Conservation (phyloP, 2,888 invertebrate genomes). For the Nemotelus pantherinus region DNA sequence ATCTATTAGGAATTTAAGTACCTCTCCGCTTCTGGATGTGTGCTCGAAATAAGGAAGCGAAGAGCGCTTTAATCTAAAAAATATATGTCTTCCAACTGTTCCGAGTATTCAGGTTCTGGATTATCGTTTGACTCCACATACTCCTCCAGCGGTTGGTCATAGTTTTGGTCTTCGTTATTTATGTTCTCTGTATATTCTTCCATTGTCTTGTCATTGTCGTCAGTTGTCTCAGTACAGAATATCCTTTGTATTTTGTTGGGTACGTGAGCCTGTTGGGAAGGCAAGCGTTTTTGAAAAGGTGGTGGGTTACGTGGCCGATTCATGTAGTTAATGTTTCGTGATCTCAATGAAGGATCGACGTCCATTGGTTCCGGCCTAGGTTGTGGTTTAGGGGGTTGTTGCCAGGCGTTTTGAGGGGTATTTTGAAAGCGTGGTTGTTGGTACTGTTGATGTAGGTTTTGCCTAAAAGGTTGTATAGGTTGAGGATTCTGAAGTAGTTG, state of each 20-base stretch:
- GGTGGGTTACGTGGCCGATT: conserved; percentile 4
- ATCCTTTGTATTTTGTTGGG: conserved; percentile 7
- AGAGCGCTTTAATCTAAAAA: conserved; percentile 31
- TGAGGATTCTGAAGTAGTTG: not conserved
- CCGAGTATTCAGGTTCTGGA: not conserved
- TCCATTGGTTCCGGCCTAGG: conserved; percentile 1
- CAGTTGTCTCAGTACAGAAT: not conserved
- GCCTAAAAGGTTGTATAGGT: not conserved
- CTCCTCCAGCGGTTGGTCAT: not conserved
- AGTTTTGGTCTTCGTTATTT: conserved; percentile 1
- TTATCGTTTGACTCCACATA: not conserved
- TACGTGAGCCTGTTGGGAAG: not conserved
- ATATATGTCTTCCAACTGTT: conserved; percentile 21
- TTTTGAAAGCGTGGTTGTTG: not conserved
- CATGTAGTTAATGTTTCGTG: not conserved
- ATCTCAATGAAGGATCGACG: not conserved
- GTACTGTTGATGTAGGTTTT: not conserved
- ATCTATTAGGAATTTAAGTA: conserved; percentile 25
- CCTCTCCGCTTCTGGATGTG: conserved; percentile 2
- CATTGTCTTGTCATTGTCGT: not conserved
- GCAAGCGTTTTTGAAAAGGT: not conserved
- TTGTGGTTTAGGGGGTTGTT: not conserved
- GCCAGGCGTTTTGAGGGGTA: not conserved
- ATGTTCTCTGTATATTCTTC: not conserved
- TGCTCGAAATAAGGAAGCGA: conserved; percentile 22